phyloP scores from a whole-genome alignment of 2,888 invertebrate genomes.

The Stenotaenia linearis region DNA sequence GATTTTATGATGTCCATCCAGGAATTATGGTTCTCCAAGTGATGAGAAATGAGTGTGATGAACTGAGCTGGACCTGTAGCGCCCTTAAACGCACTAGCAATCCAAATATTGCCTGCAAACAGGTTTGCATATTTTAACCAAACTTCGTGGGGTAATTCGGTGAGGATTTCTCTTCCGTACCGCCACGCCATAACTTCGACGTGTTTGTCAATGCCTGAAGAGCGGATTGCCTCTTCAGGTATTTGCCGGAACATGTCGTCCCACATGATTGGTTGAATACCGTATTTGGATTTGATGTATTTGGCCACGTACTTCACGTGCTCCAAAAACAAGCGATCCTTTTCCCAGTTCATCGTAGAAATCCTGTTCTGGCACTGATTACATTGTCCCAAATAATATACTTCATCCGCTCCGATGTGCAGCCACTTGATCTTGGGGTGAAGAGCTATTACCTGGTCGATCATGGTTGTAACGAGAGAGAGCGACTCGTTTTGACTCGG shows the following conservation, averaged over 20 bases:
- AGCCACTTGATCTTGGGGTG: slow-evolving; percentile 62
- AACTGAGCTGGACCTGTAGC: slow-evolving; percentile 70
- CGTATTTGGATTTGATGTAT: slow-evolving; percentile 46
- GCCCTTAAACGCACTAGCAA: slow-evolving; percentile 80
- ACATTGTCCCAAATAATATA: slow-evolving; percentile 55
- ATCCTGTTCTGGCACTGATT: slow-evolving; percentile 52
- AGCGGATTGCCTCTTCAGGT: slow-evolving; percentile 50
- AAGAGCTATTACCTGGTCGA: slow-evolving; percentile 63
- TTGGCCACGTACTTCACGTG: slow-evolving; percentile 57
- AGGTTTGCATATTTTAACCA: slow-evolving; percentile 47
- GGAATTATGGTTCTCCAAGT: slow-evolving; percentile 64
- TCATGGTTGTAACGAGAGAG: slow-evolving; percentile 59
- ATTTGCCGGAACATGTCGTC: slow-evolving; percentile 70
- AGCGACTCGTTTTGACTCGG: slow-evolving; percentile 59
- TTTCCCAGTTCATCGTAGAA: slow-evolving; percentile 51
- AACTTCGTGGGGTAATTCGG: slow-evolving; percentile 46
- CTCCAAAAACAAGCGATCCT: slow-evolving; percentile 57
- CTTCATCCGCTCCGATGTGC: slow-evolving; percentile 77
- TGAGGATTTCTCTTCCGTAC: slow-evolving; percentile 51
- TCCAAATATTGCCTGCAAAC: slow-evolving; percentile 64
- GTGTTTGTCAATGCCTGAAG: slow-evolving; percentile 50
- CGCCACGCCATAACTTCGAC: slow-evolving; percentile 68
- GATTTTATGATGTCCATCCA: slow-evolving; percentile 61
- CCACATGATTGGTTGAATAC: slow-evolving; percentile 65
- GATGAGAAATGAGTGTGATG: slow-evolving; percentile 60